Percentiles rank a stretch among this genome's conserved stretches.
These are phyloP conservation scores for Siniperca chuatsi DNA, from an alignment of 2,113 vertebrate species.

Conservation along the genomic window DNA sequence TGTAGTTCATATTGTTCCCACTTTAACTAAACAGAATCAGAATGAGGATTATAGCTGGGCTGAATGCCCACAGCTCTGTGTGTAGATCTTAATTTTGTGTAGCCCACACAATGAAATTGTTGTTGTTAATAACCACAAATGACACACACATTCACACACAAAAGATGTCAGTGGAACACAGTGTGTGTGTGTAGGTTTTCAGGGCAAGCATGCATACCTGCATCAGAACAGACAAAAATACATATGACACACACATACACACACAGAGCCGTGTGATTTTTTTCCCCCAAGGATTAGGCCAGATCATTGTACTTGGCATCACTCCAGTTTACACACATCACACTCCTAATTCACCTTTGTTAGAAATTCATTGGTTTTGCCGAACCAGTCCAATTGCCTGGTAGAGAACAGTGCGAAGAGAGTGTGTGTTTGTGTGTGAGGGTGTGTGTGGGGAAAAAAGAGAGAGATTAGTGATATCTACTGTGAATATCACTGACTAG, in stretches of 20 bases:
- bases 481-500: constrained; percentile 68
- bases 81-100: not conserved
- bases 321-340: constrained; percentile 65
- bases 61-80: constrained; percentile 1
- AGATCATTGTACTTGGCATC: constrained; percentile 65
- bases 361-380: constrained; percentile 71
- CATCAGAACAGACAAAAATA: constrained; percentile 32
- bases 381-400: constrained; percentile 23
- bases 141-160: not conserved
- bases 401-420: constrained; percentile 6
- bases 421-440: constrained; percentile 31
- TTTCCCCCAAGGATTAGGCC: constrained; percentile 48
- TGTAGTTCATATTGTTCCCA: not conserved
- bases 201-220: constrained; percentile 16
- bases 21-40: not conserved
- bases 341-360: constrained; percentile 74
- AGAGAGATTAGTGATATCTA: constrained; percentile 57
- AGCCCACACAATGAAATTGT: not conserved
- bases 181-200: constrained; percentile 1
- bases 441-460: not conserved
- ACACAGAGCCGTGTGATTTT: constrained; percentile 29
- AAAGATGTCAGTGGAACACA: not conserved
- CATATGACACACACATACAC: not conserved
- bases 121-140: constrained; percentile 19
- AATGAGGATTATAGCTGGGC: not conserved